Percentiles rank a stretch among this genome's conserved stretches.
phyloP scores from a whole-genome alignment of 2,797 vertebrate species.

The Phataginus tricuspis region DNA sequence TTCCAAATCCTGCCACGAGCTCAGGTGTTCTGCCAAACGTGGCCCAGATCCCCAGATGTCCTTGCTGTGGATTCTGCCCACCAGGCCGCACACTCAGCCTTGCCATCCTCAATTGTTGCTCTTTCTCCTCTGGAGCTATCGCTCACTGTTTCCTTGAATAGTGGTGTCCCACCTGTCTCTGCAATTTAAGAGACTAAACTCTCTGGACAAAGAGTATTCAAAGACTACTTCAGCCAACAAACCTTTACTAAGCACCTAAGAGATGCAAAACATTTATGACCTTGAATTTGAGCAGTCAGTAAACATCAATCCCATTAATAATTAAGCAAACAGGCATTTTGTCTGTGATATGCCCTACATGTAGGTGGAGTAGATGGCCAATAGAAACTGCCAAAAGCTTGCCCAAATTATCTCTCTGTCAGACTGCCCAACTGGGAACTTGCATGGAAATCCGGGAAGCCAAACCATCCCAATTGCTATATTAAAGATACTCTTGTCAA shows the following conservation, averaged over 20 bases:
- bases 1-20: not conserved
- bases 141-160: not conserved
- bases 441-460: not conserved
- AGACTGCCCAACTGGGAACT: not conserved
- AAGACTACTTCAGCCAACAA: not conserved
- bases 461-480: not conserved
- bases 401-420: not conserved
- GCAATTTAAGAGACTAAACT: slow-evolving; percentile 34
- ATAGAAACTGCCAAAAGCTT: slow-evolving; percentile 34
- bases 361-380: slow-evolving; percentile 24
- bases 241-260: slow-evolving; percentile 32
- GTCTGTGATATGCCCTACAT: not conserved
- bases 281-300: slow-evolving; percentile 49
- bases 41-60: not conserved
- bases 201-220: not conserved
- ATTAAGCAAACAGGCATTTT: slow-evolving; percentile 17
- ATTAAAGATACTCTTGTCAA: not conserved
- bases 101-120: not conserved
- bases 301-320: slow-evolving; percentile 61
- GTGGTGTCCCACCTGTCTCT: not conserved
- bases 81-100: not conserved
- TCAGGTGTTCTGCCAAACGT: not conserved
- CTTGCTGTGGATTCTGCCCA: not conserved
- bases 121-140: not conserved
- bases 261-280: slow-evolving; percentile 43